Conservation (phyloP, 2,888 invertebrate genomes). For the Drosophila conformis region DNA sequence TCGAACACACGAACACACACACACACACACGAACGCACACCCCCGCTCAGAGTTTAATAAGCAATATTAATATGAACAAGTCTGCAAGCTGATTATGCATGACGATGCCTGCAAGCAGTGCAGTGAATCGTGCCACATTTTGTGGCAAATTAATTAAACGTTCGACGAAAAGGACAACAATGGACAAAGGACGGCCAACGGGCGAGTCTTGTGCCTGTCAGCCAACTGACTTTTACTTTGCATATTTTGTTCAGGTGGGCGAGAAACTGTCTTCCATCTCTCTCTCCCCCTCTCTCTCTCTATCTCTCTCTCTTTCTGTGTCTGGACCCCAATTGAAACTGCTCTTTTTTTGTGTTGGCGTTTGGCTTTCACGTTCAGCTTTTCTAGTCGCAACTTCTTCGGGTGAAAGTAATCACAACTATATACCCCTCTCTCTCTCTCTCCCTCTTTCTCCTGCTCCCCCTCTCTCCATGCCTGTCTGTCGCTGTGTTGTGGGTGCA, state of each 20-base stretch:
- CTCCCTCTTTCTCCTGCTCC: not conserved
- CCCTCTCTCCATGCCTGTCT: not conserved
- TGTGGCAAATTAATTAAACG: constrained; percentile 80
- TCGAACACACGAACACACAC: not conserved
- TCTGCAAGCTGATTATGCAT: constrained; percentile 65
- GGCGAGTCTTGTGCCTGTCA: constrained; percentile 59
- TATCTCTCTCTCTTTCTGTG: not conserved
- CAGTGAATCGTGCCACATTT: constrained; percentile 60
- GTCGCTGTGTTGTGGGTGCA: constrained; percentile 40
- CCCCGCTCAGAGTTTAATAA: constrained; percentile 47
- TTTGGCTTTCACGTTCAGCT: constrained; percentile 74
- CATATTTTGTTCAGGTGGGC: constrained; percentile 38
- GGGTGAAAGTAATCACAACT: constrained; percentile 56
- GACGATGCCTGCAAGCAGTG: constrained; percentile 42
- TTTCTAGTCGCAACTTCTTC: constrained; percentile 44
- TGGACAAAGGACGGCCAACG: constrained; percentile 15
- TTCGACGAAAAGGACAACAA: constrained; percentile 39
- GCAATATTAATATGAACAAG: constrained; percentile 49
- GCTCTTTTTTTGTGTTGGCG: constrained; percentile 55
- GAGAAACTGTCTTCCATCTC: constrained; percentile 4
- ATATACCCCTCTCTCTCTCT: not conserved
- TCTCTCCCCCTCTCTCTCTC: not conserved
- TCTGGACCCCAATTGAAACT: not conserved
- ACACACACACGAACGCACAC: not conserved
- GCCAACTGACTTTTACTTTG: constrained; percentile 78